phyloP scores from a whole-genome alignment of 2,113 vertebrate genomes.

The Phrynosoma platyrhinos region DNA sequence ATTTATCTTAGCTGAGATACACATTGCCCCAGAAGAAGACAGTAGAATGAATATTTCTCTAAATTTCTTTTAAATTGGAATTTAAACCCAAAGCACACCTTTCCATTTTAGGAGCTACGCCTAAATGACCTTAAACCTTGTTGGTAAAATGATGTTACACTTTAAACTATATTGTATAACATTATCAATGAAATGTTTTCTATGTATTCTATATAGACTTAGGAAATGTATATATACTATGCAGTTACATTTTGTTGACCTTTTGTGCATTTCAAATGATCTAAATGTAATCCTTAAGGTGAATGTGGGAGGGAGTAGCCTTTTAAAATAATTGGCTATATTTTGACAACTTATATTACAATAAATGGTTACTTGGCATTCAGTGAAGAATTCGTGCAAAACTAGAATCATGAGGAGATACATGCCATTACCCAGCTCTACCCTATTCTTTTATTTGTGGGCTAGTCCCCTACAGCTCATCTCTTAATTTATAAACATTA shows the following conservation, averaged over 20 bases:
- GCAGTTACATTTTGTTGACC: neutral
- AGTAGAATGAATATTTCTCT: neutral
- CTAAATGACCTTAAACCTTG: neutral
- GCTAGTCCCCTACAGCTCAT: slow-evolving; percentile 44
- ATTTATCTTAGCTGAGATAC: neutral
- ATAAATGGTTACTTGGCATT: slow-evolving; percentile 48
- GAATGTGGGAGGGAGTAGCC: neutral
- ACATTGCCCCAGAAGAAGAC: neutral
- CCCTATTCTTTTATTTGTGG: slow-evolving; percentile 3
- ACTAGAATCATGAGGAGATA: neutral
- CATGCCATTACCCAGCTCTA: neutral
- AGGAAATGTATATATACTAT: slow-evolving; percentile 16
- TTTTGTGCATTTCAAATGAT: slow-evolving; percentile 4
- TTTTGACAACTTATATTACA: slow-evolving; percentile 11
- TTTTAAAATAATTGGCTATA: neutral
- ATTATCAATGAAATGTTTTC: neutral
- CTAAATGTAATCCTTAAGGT: neutral
- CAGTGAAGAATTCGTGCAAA: slow-evolving; percentile 21
- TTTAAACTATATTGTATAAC: slow-evolving; percentile 14
- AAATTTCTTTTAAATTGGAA: neutral
- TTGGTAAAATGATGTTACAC: neutral
- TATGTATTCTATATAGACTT: slow-evolving; percentile 2
- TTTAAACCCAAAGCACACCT: neutral
- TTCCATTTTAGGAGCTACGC: slow-evolving; percentile 1
- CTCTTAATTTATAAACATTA: slow-evolving; percentile 52